These are phyloP conservation scores for Synergus itoensis DNA, from an alignment of 2,888 invertebrate species.

Conservation along the genomic window DNA sequence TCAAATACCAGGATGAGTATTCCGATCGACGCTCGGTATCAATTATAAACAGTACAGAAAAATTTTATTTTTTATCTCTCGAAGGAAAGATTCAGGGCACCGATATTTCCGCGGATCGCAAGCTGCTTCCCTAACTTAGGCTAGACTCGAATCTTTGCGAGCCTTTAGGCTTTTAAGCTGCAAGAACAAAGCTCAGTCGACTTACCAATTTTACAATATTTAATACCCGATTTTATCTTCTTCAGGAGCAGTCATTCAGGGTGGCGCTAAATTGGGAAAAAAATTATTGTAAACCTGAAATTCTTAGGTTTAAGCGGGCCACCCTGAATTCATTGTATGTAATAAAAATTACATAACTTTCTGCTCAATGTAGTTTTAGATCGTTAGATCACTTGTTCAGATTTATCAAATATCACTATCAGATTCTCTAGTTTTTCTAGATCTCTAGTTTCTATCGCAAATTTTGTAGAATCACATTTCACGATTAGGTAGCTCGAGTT, in stretches of 20 bases:
- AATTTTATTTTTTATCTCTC: conserved; percentile 10
- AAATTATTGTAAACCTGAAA: too few relatives aligned
- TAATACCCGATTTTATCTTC: not conserved
- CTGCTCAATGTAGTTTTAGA: conserved; percentile 36
- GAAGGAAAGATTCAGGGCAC: conserved; percentile 4
- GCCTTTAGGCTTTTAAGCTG: conserved; percentile 6
- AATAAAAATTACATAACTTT: conserved; percentile 18
- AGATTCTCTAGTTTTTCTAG: conserved; percentile 28
- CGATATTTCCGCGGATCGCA: conserved; percentile 29
- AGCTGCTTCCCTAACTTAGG: conserved; percentile 33
- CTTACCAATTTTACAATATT: conserved; percentile 4
- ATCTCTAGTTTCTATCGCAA: not conserved
- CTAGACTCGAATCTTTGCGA: conserved; percentile 1
- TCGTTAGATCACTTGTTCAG: conserved; percentile 29
- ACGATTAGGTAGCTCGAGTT: not conserved
- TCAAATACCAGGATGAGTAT: conserved; percentile 71
- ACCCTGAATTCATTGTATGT: conserved; percentile 3
- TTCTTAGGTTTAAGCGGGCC: too few relatives aligned
- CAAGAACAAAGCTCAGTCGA: conserved; percentile 1
- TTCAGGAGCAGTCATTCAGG: not conserved
- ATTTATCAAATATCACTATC: conserved; percentile 8
- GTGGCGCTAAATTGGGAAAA: too few relatives aligned
- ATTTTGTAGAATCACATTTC: conserved; percentile 1
- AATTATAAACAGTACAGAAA: conserved; percentile 6
- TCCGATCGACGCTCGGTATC: not conserved